phyloP scores from a whole-genome alignment of 2,888 invertebrate species.

The Spodoptera exigua region DNA sequence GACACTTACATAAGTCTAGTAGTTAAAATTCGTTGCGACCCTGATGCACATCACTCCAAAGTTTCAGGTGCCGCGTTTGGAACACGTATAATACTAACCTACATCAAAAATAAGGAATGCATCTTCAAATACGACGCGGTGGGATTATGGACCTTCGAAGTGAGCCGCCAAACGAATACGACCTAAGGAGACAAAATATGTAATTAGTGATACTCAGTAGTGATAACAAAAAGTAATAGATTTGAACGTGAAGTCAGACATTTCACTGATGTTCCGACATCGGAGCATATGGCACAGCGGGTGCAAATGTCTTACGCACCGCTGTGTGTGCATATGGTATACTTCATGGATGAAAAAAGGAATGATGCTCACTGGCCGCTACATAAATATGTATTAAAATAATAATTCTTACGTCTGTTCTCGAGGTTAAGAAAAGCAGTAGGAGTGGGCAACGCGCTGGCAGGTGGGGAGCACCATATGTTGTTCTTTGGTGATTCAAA shows the following conservation, averaged over 20 bases:
- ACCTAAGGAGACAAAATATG: conserved; percentile 66
- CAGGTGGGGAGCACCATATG: conserved; percentile 85
- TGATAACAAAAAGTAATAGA: too few species aligned
- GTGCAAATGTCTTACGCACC: too few species aligned
- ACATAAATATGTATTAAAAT: background rate
- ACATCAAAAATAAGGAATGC: conserved; percentile 77
- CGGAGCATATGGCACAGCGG: too few species aligned
- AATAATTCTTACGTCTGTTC: conserved; percentile 76
- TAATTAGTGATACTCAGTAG: background rate
- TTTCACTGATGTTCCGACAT: too few species aligned
- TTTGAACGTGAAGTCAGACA: too few species aligned
- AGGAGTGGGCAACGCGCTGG: conserved; percentile 82
- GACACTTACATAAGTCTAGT: conserved; percentile 83
- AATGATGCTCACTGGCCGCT: too few species aligned
- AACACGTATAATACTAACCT: conserved; percentile 71
- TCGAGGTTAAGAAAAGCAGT: conserved; percentile 79
- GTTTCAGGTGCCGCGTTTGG: conserved; percentile 67
- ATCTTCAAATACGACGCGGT: conserved; percentile 69
- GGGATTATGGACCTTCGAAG: conserved; percentile 81
- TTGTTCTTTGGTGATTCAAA: conserved; percentile 83
- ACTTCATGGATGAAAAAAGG: too few species aligned
- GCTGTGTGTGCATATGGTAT: too few species aligned
- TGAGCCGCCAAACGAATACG: conserved; percentile 85
- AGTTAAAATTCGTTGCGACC: conserved; percentile 87
- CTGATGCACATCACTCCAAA: conserved; percentile 71